Base-by-base conservation (phyloP, 2,113 vertebrate species). In the Proterorhinus semilunaris region DNA sequence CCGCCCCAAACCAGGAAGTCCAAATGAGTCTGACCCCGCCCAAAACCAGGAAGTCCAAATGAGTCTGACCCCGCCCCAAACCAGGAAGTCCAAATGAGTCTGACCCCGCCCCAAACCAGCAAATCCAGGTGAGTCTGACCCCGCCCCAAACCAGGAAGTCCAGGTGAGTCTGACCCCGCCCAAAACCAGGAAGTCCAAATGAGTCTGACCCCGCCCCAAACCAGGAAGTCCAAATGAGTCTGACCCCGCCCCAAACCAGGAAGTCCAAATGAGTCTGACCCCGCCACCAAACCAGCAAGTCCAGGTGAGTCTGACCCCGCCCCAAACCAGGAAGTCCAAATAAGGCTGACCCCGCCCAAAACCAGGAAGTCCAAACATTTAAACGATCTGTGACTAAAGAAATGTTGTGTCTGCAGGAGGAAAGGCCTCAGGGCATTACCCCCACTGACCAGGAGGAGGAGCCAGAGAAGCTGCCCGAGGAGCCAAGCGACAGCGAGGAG, bases 381-480 rank as follows among this genome's bases (percentile, higher is more conserved):
- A 21, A 21, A 21, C 21, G 21, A 21, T 21, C 21, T 21, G 21
- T 21, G 21, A 21, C 21, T 21, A 21, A 21, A 21, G 21, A 21
- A 12, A 9, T 11, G 8, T 49, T 49, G 10, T 49, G 48, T 49
- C 11, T 12, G 13, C 48, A 49, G 48, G 8, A 49, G 48, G 48
- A 53, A 55, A 7, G 8, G 9, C 27, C 15, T 42, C 10, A 76
- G 21, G 83, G 71, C 50, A 46, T 51, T 0, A 83, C 36, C 15
- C 27, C 27, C 27, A 3, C 27, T 68, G 79, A 44, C 52, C 4
- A 0, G 73, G 80, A 17, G 67, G 76, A 81, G 64, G 74, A 82
- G 46, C 75, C 68, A 42, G 77, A 83, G 55, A 69, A 55, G 9
- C 55, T 36, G 7, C 79, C 78, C 10, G 71, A 79, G 36, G 84